Conservation (phyloP, 2,113 vertebrate species). For the Pedetes capensis region DNA sequence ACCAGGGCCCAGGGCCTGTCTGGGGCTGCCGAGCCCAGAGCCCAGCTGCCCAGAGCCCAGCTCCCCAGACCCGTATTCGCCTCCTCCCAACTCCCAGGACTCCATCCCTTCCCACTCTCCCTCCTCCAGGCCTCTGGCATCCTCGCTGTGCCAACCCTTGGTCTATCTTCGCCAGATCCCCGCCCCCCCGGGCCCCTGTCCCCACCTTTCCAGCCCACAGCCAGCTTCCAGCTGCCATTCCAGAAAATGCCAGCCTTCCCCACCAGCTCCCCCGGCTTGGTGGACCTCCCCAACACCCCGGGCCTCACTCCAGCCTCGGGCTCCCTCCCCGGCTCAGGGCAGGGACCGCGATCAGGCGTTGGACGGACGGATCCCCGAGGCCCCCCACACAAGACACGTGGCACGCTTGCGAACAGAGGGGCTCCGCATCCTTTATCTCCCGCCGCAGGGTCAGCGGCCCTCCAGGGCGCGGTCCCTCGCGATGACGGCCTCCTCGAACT, state of each 20-base stretch:
- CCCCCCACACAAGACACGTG: constrained; percentile 45
- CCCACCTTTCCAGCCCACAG: background rate
- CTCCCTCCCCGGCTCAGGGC: background rate
- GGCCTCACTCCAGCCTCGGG: background rate
- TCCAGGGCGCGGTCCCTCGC: constrained; percentile 92
- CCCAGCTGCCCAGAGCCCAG: no score
- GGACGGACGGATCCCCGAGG: background rate
- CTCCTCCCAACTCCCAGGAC: background rate
- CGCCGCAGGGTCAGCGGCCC: constrained; percentile 82
- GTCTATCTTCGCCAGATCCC: background rate
- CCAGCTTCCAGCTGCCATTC: background rate
- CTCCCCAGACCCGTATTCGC: background rate
- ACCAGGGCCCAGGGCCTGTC: background rate
- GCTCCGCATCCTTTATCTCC: constrained; percentile 33
- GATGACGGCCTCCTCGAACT: constrained; percentile 94
- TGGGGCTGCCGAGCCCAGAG: background rate
- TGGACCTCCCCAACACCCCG: fast-evolving
- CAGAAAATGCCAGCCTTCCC: background rate
- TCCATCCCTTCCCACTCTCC: background rate
- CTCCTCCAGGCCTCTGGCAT: background rate
- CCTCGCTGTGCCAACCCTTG: background rate
- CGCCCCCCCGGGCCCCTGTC: no score
- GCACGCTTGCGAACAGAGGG: background rate
- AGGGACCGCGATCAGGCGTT: background rate
- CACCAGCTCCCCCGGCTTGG: background rate